Conservation (phyloP, 2,113 vertebrate species). For the Indri indri region DNA sequence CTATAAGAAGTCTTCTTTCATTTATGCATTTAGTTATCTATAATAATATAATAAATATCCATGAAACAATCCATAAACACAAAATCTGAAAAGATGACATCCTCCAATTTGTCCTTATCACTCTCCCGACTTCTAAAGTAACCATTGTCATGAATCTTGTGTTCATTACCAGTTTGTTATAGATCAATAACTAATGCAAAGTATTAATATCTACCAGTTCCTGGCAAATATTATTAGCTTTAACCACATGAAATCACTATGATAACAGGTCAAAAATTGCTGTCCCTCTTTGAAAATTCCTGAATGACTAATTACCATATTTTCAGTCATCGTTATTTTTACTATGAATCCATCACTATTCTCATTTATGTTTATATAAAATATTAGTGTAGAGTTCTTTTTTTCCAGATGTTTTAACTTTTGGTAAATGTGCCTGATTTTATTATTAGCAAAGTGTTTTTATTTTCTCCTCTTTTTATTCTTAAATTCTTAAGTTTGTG, state of each 20-base stretch:
- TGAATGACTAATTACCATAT: neutral
- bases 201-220: neutral
- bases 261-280: neutral
- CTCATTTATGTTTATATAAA: neutral
- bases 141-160: neutral
- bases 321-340: neutral
- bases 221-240: neutral
- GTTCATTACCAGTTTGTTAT: neutral
- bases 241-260: neutral
- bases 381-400: neutral
- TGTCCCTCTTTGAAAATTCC: neutral
- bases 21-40: neutral
- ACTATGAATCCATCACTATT: fast-evolving
- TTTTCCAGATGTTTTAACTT: neutral
- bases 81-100: neutral
- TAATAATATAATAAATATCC: neutral
- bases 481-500: neutral
- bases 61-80: neutral
- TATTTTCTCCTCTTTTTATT: neutral
- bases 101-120: neutral
- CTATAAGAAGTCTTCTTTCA: neutral
- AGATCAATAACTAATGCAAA: slow-evolving; percentile 2
- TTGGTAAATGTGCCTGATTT: neutral
- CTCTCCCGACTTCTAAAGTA: neutral
- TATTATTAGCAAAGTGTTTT: neutral